Conservation (phyloP, 2,113 vertebrate genomes). For the Seriola rivoliana region DNA sequence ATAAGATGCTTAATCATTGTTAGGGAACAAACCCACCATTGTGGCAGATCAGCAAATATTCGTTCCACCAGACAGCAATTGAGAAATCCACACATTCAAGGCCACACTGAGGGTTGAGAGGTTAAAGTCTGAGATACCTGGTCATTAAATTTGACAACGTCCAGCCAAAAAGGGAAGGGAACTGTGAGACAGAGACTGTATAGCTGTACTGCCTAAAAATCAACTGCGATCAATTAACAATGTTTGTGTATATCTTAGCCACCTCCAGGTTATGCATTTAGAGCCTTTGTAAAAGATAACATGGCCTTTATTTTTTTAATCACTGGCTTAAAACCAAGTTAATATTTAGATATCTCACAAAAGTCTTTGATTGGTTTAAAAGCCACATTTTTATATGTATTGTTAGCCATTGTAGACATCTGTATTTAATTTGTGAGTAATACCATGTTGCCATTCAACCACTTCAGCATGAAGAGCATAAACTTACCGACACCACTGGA, state of each 20-base stretch:
- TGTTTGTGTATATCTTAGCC: not conserved
- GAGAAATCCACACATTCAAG: not conserved
- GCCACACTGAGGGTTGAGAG: not conserved
- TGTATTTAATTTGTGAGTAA: not conserved
- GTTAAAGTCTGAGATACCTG: not conserved
- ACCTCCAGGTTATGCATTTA: not conserved
- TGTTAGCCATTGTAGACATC: not conserved
- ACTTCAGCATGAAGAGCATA: not conserved
- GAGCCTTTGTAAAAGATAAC: not conserved
- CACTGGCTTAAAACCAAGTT: not conserved
- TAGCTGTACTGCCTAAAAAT: not conserved
- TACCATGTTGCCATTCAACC: not conserved
- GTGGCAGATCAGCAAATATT: not conserved
- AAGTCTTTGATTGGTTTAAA: not conserved
- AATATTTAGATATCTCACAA: not conserved
- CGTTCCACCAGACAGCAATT: not conserved
- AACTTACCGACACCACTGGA: slow-evolving; percentile 54
- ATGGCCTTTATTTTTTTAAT: not conserved
- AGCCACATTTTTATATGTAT: not conserved
- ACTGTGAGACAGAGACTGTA: not conserved
- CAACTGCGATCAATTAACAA: not conserved
- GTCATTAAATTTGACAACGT: not conserved
- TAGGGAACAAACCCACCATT: not conserved
- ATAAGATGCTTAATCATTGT: not conserved
- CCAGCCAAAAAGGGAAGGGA: not conserved